Base-by-base conservation (phyloP, 2,888 invertebrate species). In the Tethea ocularis region DNA sequence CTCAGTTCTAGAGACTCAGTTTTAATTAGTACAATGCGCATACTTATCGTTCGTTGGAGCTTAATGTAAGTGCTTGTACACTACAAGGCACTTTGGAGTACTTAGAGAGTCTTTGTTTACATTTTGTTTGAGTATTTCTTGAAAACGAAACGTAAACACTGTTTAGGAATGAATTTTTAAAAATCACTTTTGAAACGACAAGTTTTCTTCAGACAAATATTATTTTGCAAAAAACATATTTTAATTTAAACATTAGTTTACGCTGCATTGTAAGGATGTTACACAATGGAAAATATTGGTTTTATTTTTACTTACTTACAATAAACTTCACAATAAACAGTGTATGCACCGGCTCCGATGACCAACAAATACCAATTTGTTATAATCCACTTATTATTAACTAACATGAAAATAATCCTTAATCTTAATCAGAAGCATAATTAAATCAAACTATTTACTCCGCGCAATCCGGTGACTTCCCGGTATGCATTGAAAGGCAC, bases 1-100 rank as follows among this genome's bases (percentile, higher is more conserved):
- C 78, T 33, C 23, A 24, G 57, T 53, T 64, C 59, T 72, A 60
- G 74, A 68, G 69, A 78, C 77, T 81, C 83, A 80, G 83, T 87
- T 88, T 89, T 90, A 91, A 91, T 91, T 90, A 91, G 84, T 79
- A 84, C 80, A 87, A 85, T 82, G 82, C 74, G 81, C 74, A 75
- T 86, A 86, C 88, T 89, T 86, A 87, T 78, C 77, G 85, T 85
- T 84, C 73, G 79, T 77, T 73, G 74, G 76, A 84, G 84, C 78
- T 78, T 72, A 67, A 72, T 76, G 69, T 75, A 78, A 82, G 81
- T 74, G 72, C 78, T 79, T 76, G 73, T 76, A 72, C 69, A 66
- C 68, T 73, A 66, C 66, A 72, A 69, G 68, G 60, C 70, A 75
- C 77, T 80, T 78, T 36, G 22, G 70, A 59, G 68, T 64, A 62